These are phyloP conservation scores for Struthio camelus DNA, from an alignment of 2,113 vertebrate species.

Conservation along the genomic window DNA sequence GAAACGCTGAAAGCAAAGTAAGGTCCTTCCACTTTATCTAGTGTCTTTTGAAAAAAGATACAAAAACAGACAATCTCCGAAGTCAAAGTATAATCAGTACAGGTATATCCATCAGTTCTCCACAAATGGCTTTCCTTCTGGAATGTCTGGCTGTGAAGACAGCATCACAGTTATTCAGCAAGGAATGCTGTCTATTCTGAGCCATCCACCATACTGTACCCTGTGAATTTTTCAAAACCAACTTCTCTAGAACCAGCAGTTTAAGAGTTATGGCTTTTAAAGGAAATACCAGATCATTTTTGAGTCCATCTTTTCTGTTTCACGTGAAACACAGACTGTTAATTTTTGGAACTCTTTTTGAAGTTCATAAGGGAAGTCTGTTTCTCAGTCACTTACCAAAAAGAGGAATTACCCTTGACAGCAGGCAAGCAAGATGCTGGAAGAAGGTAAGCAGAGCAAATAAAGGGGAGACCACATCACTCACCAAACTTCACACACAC, in stretches of 20 bases:
- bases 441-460: background rate
- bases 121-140: background rate
- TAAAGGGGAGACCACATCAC: background rate
- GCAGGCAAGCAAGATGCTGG: background rate
- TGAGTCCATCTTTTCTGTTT: background rate
- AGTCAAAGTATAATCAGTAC: background rate
- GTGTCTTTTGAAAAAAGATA: background rate
- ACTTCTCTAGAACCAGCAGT: background rate
- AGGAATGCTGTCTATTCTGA: background rate
- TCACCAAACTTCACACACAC: background rate
- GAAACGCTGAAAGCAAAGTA: background rate
- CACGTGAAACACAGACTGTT: background rate
- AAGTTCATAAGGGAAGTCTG: background rate
- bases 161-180: background rate
- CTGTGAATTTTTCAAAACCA: background rate
- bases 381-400: background rate
- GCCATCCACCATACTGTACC: background rate
- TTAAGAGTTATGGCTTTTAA: background rate
- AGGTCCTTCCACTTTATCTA: background rate
- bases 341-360: background rate
- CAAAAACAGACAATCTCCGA: background rate
- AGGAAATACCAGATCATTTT: background rate
- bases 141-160: background rate
- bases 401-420: background rate
- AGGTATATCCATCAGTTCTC: background rate